Base-by-base conservation (phyloP, 2,888 invertebrate genomes). In the Reticulitermes lucifugus region DNA sequence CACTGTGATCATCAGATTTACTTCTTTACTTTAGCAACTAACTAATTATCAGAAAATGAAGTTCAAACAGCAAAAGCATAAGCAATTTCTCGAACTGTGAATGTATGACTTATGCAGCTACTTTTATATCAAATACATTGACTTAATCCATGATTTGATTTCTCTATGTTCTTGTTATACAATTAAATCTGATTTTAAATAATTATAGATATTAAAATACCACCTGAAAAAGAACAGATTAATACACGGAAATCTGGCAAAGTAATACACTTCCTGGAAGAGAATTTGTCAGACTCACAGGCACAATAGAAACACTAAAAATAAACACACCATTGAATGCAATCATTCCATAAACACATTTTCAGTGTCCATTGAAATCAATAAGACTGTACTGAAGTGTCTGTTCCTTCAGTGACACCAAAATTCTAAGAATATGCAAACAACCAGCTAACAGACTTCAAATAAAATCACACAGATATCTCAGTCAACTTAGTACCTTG, bases 141-240 rank as follows among this genome's bases (percentile, higher is more conserved):
- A 65, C 65, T 65, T 65, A 65, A 65, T 65, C 25, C 65, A 65
- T n/a, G n/a, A 65, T 65, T 65, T 65, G n/a, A 65, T 65, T 55
- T 65, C 65, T 65, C 25, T 65, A 65, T 65, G n/a, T 25, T 12
- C 9, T 65, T 65, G 25, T 65, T 25, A 14, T 65, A 65, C n/a
- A 65, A 25, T 65, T n/a, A n/a, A 65, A 65, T 65, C 65, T 65
- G 25, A 65, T 65, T n/a, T 65, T 25, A 65, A 65, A 25, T 65
- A 65, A 65, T 7, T 65, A 65, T 25, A 65, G 25, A 25, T 25
- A 65, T 25, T 25, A 65, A 65, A 0, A 65, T 65, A 65, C n/a
- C 65, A 65, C 65, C 65, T 65, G 65, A 25, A 65, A 65, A 65
- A 12, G 25, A 65, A 65, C 14, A 6, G n/a, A 7, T 65, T 60